Evolutionary conservation across 2,888 invertebrate genomes (phyloP), one percentile per base, ranked within the genome.

Genomic region (Acanthopleura granulata): DNA sequence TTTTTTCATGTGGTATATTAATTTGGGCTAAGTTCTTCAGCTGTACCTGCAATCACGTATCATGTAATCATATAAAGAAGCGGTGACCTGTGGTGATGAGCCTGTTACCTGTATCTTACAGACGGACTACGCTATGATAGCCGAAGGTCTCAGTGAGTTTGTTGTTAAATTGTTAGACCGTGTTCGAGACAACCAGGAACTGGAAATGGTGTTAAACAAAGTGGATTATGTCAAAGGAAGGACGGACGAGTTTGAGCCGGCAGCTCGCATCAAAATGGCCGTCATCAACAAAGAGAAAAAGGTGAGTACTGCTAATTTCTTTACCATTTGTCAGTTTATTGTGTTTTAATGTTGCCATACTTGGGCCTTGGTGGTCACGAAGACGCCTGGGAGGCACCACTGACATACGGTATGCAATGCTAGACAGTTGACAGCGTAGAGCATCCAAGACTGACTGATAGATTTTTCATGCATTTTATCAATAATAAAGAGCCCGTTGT

Each of bases 201-300:
- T 84, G 49, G 78, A 84, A 61, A 79, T 78, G 62, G 79, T 84
- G 30, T 78, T 84, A 12, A 80, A 81, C 66, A 77, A 79, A 51
- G 72, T 76, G 22, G 71, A 71, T 14, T 16, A 71, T 49, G 71
- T 14, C 18, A 49, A 71, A 71, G 71, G 75, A 73, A 74, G 72
- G 12, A 62, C 74, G 72, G 76, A 74, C 27, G 73, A 72, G 12
- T 72, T 73, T n/a, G 76, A 74, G n/a, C 75, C 72, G 18, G 51
- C 84, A 29, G 78, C 81, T 25, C 66, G 84, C 57, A 73, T 84
- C 12, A 79, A 82, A 71, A 62, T 84, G 49, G 84, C 84, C 72
- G 78, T 84, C 22, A 74, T 80, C 49, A 82, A 80, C 74, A 77
- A 84, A 70, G 84, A 84, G 72, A 84, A 84, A 75, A 81, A 80